Evolutionary conservation across 2,113 vertebrate genomes (phyloP).

Genomic region (Peromyscus maniculatus): DNA sequence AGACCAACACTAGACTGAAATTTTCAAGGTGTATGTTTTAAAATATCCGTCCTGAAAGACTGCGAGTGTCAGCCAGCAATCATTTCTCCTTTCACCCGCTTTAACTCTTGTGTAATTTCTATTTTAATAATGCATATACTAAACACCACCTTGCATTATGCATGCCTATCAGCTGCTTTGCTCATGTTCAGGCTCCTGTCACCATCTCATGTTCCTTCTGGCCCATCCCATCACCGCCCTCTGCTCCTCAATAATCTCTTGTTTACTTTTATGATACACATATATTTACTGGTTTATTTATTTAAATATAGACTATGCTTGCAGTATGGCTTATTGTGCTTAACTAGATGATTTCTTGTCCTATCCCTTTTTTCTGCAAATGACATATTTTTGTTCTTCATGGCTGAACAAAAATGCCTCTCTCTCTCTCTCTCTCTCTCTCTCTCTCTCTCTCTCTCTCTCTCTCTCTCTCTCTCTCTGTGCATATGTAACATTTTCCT

Average conservation of each 20-base stretch:
- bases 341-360: neutral
- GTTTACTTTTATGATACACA: neutral
- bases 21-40: slow-evolving; percentile 24
- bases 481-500: neutral
- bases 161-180: neutral
- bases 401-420: neutral
- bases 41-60: slow-evolving; percentile 20
- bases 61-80: neutral
- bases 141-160: neutral
- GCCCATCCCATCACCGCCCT: neutral
- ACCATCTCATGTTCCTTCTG: neutral
- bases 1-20: neutral
- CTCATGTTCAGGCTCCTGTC: neutral
- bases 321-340: neutral
- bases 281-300: neutral
- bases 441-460: too few relatives aligned
- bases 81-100: neutral
- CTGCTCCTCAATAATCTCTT: neutral
- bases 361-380: too few relatives aligned
- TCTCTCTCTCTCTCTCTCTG: neutral
- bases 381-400: neutral
- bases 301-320: neutral
- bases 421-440: neutral
- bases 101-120: neutral
- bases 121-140: neutral